phyloP scores from a whole-genome alignment of 1,140 invertebrate genomes.

The Zaprionus vittiger region DNA sequence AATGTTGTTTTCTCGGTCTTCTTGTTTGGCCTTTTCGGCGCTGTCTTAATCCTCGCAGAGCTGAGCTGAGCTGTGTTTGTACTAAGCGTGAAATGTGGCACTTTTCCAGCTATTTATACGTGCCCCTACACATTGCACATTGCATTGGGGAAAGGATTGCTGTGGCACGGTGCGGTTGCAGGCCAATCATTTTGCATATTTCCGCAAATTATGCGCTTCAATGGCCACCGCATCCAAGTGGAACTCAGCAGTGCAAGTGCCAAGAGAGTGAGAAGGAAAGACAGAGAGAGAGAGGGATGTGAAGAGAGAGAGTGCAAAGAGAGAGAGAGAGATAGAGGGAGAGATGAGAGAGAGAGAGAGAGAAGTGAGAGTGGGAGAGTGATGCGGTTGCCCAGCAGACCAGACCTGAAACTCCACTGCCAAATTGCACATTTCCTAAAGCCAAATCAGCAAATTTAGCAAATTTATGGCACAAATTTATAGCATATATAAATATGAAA shows the following conservation, averaged over 20 bases:
- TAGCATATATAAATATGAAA: neutral
- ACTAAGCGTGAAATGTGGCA: slow-evolving; percentile 81
- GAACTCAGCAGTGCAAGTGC: slow-evolving; percentile 43
- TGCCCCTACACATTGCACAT: slow-evolving; percentile 1
- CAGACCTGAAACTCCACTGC: neutral
- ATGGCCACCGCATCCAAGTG: slow-evolving; percentile 53
- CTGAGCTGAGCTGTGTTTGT: slow-evolving; percentile 11
- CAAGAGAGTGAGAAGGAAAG: neutral
- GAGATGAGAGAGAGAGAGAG: no score
- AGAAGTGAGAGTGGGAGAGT: neutral
- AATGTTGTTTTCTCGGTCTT: slow-evolving; percentile 13
- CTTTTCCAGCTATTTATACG: slow-evolving; percentile 76
- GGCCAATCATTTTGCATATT: slow-evolving; percentile 63
- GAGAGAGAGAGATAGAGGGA: neutral
- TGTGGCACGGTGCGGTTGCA: slow-evolving; percentile 20
- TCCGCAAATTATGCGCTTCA: slow-evolving; percentile 81
- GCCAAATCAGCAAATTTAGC: neutral
- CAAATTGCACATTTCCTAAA: slow-evolving; percentile 43
- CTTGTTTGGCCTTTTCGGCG: neutral
- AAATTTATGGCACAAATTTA: neutral
- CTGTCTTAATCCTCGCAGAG: slow-evolving; percentile 33
- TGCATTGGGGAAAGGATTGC: slow-evolving; percentile 44
- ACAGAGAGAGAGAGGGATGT: neutral
- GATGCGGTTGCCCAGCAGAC: neutral
- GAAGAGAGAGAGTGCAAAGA: neutral